These are phyloP conservation scores for Adineta ricciae DNA, from an alignment of 2,888 invertebrate genomes.

Conservation along the genomic window DNA sequence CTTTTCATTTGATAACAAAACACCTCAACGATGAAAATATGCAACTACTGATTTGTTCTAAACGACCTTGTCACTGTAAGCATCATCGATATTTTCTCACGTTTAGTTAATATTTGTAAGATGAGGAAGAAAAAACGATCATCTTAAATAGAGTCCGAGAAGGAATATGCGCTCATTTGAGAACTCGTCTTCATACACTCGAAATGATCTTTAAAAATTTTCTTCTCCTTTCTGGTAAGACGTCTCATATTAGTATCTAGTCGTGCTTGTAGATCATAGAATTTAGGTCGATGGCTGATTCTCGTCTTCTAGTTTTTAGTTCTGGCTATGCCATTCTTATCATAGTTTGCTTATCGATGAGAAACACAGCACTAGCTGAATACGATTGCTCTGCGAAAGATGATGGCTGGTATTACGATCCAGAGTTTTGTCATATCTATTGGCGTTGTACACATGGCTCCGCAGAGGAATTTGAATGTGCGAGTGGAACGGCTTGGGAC, in stretches of 20 bases:
- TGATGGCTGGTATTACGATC: constrained; percentile 32
- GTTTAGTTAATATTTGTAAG: background rate
- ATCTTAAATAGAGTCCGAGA: background rate
- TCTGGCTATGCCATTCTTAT: background rate
- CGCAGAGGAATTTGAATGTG: constrained; percentile 34
- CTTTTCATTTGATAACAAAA: background rate
- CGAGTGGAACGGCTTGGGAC: constrained; percentile 33
- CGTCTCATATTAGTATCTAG: background rate
- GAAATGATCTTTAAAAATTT: background rate
- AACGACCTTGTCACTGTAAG: background rate
- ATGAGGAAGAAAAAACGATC: background rate
- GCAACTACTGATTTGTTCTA: background rate
- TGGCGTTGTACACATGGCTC: constrained; percentile 33
- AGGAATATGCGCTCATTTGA: background rate
- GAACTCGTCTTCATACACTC: background rate
- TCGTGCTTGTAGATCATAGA: background rate
- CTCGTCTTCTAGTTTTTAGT: background rate
- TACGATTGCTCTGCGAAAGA: constrained; percentile 29
- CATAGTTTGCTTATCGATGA: background rate
- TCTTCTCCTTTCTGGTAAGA: background rate
- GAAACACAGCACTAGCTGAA: constrained; percentile 4
- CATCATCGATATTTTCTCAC: background rate
- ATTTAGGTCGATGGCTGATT: background rate
- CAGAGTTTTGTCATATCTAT: constrained; percentile 33
- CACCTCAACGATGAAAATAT: constrained; percentile 2